Base-by-base conservation (phyloP, 2,797 vertebrate genomes). In the Betta splendens region DNA sequence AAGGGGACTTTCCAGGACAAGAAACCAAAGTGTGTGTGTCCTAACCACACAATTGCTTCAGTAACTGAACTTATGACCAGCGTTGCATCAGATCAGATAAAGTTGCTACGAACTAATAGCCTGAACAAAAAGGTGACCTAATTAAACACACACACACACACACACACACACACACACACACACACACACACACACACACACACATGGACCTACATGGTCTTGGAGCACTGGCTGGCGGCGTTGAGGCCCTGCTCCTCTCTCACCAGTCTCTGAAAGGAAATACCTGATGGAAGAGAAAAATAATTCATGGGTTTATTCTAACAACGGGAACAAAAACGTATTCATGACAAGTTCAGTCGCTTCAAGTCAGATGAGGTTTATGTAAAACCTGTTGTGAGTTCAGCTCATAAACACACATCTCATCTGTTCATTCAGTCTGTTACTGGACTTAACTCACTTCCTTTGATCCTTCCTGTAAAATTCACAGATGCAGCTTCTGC, bases 201-300 rank as follows among this genome's bases (percentile, higher is more conserved):
- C n/a, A n/a, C n/a, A n/a, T 62, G 28, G 29, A 91, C 95, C 89
- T 89, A 99, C 97, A 96, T 84, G 0, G 91, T 96, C 74, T 94
- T 97, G 64, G 91, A 92, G 46, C 85, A 85, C 26, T 85, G 83
- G 58, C 72, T 89, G 48, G 90, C 86, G 15, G 83, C 66, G 2
- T 87, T 66, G 25, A 99, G 87, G 10, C 94, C 94, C 76, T 99
- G 97, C 73, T 98, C 97, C 0, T 94, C 93, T 78, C 93, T 94
- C 77, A 98, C 95, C 70, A 99, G 82, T 53, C 96, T 92, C 86
- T 98, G 95, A 87, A 93, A 98, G 4, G 94, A 94, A 88, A 98
- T 95, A 16, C 97, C 97, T 99, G 23, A 45, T 43, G 66, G 60
- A 82, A 64, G 51, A 0, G 28, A 4, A 53, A 57, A 26, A 10